Base-by-base conservation (phyloP, 2,113 vertebrate genomes). In the Hyla sarda region DNA sequence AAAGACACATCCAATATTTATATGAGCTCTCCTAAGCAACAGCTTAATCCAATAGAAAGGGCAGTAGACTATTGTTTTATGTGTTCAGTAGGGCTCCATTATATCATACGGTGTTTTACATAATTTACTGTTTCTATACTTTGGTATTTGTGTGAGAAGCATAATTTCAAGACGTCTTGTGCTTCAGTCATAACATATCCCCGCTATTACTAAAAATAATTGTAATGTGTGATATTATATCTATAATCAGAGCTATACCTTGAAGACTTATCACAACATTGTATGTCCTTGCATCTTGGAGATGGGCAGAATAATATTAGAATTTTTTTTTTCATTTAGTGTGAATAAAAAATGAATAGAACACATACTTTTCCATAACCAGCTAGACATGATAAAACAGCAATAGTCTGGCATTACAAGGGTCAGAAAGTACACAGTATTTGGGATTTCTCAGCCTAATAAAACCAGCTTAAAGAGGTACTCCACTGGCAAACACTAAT, bases 1-100 rank as follows among this genome's bases (percentile, higher is more conserved):
- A 58, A 54, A 78, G 52, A 79, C 76, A 79, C 32, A 58, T 79
- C 12, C 52, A 79, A 58, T 79, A 79, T 79, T 79, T 56, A 58
- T 79, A 79, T 79, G 30, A 23, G 52, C 30, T 37, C 50, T 45
- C 10, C 25, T 4, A 9, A 77, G 50, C 28, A 34, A 6, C 8
- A 8, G 48, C 74, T 52, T 21, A 8, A 62, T 58, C 17, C 52
- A 56, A 37, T 21, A n/a, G 52, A 17, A 54, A 37, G 30, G 32
- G 52, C 76, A n/a, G 50, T 7, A 79, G 30, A 19, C 50, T 32
- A 23, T 54, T 58, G 52, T 79, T 34, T 77, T 58, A 56, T 58
- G 30, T 5, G 52, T 58, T 32, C 52, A 14, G 21, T 58, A 79
- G 19, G 12, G 76, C 8, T 79, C 11, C 16, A 17, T 56, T 58